Percentiles rank a stretch among this genome's conserved stretches.
phyloP scores from a whole-genome alignment of 2,888 invertebrate genomes.

The Drosophila testacea region DNA sequence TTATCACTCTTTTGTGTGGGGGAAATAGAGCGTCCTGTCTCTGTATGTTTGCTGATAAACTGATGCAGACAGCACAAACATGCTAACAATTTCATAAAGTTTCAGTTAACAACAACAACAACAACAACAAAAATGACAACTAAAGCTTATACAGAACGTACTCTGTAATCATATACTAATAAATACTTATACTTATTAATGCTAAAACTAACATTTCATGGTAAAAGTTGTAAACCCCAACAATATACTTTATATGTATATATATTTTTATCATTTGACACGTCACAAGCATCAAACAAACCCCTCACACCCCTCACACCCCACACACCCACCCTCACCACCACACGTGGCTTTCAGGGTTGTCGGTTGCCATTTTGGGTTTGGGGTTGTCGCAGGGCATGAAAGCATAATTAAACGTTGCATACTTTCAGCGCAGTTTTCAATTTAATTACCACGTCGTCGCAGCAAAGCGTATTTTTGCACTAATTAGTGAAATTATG shows the following conservation, averaged over 20 bases:
- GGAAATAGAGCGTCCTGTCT: constrained; percentile 19
- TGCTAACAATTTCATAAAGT: constrained; percentile 74
- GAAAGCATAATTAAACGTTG: constrained; percentile 65
- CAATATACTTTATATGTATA: not conserved
- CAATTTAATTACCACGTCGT: constrained; percentile 65
- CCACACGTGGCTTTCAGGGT: constrained; percentile 2
- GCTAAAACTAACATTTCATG: constrained; percentile 39
- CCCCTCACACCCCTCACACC: not conserved
- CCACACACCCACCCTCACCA: no score
- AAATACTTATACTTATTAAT: constrained; percentile 27
- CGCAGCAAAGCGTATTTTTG: constrained; percentile 54
- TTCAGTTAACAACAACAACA: constrained; percentile 28
- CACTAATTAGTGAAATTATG: constrained; percentile 74
- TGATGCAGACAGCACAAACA: constrained; percentile 51
- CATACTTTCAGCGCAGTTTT: constrained; percentile 57
- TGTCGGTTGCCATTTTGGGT: constrained; percentile 18
- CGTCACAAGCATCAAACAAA: constrained; percentile 12
- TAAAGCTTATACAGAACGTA: constrained; percentile 1
- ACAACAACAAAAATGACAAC: constrained; percentile 8
- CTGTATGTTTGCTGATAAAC: constrained; percentile 66
- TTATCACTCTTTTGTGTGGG: constrained; percentile 68
- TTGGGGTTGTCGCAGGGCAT: constrained; percentile 10
- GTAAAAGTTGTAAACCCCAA: constrained; percentile 21
- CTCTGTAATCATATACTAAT: constrained; percentile 25
- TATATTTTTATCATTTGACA: constrained; percentile 26